Base-by-base conservation (phyloP, 2,888 invertebrate species). In the Zhuqinia jingwanae region DNA sequence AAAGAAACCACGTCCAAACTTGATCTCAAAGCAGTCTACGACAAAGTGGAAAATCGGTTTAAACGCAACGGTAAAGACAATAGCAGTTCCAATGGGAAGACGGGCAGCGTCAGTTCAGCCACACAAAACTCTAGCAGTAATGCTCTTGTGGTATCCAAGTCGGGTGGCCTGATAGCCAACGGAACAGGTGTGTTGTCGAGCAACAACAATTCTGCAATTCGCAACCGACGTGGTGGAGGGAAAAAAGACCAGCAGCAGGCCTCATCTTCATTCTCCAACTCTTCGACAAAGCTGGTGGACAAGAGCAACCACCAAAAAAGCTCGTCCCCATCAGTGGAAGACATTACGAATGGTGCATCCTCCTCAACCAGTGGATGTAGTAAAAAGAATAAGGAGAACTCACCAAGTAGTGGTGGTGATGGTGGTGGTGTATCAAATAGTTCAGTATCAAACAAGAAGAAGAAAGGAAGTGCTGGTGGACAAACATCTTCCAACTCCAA, bases 41-140 rank as follows among this genome's bases (percentile, higher is more conserved):
- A 91, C 77, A 91, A 90, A 73, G 91, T 91, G 22, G 91, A 90
- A 76, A 91, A 90, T 53, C 83, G 91, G 22, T 91, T 91, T 81
- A 90, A 90, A 45, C 60, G 89, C 45, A 88, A 89, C 73, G 75
- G 42, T 17, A 88, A 85, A 58, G 50, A 78, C 30, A 45, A 63
- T 27, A 60, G 30, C 47, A 45, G 22, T 11, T 42, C 70, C 58
- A 56, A 42, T 20, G 30, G 47, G 13, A 63, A 82, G 58, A 68
- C 45, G 65, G 45, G 20, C 36, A 36, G 8, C 36, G 3, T 8
- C 36, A n/a, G n/a, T n/a, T 36, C 36, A 3, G 27, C 76, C 11
- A 65, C 2, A 30, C 27, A 50, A 70, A 63, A 80, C 73, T 36
- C 36, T 36, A 45, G 73, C 36, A 65, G 56, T 50, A 65, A 70